phyloP scores from a whole-genome alignment of 2,113 vertebrate genomes.

The Scatophagus argus region DNA sequence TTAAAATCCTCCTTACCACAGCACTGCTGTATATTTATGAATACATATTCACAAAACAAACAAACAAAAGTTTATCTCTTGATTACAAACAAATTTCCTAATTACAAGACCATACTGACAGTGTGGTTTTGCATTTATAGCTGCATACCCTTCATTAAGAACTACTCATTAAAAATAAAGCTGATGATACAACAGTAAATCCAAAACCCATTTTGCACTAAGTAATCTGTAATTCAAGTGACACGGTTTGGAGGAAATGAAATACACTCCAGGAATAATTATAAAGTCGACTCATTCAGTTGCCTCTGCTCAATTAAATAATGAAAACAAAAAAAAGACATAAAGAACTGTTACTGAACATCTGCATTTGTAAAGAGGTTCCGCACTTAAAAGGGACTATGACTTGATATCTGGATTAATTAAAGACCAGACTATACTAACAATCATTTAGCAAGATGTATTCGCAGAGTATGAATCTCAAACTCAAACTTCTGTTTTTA shows the following conservation, averaged over 20 bases:
- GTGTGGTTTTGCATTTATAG: not conserved
- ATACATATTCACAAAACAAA: not conserved
- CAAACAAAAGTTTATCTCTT: not conserved
- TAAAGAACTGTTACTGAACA: not conserved
- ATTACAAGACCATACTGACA: not conserved
- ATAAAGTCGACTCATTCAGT: not conserved
- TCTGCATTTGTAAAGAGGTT: no score
- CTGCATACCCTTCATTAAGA: not conserved
- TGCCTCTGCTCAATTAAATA: not conserved
- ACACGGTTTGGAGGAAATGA: not conserved
- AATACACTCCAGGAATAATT: not conserved
- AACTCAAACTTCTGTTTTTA: not conserved
- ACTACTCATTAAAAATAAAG: not conserved
- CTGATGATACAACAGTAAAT: not conserved
- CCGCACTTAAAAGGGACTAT: not conserved
- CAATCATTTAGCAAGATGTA: not conserved
- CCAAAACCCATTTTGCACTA: not conserved
- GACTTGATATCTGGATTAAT: not conserved
- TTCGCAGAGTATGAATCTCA: not conserved
- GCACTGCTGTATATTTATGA: not conserved
- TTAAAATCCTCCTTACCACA: not conserved
- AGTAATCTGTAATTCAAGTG: constrained; percentile 21
- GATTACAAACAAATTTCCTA: not conserved
- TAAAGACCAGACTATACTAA: not conserved
- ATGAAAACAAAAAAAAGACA: not conserved